Evolutionary conservation across 2,888 invertebrate genomes (phyloP).

Genomic region (Lucinisca nassula): DNA sequence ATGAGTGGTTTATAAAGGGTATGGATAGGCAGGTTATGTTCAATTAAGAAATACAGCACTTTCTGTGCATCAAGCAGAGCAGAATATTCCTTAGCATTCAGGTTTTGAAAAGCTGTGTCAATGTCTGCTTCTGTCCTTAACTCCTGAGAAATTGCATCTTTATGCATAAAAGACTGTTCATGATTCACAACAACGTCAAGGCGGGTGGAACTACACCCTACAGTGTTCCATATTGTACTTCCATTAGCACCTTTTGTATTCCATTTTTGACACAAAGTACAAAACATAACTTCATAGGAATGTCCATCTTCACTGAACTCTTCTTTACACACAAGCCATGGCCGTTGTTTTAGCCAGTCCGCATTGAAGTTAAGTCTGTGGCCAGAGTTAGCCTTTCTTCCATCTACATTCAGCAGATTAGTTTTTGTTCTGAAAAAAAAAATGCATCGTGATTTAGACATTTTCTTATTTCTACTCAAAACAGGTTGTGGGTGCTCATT

Average conservation of each 20-base stretch:
- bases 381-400: no score
- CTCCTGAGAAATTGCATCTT: slow-evolving; percentile 14
- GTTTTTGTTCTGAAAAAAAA: no score
- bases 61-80: slow-evolving; percentile 47
- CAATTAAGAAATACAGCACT: slow-evolving; percentile 30
- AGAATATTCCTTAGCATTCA: slow-evolving; percentile 14
- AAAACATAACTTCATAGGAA: neutral
- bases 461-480: no score
- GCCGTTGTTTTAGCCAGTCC: neutral
- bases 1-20: slow-evolving; percentile 45
- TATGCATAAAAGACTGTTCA: neutral
- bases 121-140: neutral
- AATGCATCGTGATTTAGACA: no score
- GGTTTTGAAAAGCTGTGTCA: neutral
- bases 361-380: neutral
- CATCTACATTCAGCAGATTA: no score
- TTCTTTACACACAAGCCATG: slow-evolving; percentile 12
- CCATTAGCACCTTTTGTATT: neutral
- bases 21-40: slow-evolving; percentile 41
- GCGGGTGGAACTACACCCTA: neutral
- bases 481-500: no score
- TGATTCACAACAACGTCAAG: neutral
- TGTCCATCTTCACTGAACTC: neutral
- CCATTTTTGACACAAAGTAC: neutral
- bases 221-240: neutral